Evolutionary conservation across 2,113 vertebrate genomes (phyloP).

Genomic region (Odontesthes bonariensis): DNA sequence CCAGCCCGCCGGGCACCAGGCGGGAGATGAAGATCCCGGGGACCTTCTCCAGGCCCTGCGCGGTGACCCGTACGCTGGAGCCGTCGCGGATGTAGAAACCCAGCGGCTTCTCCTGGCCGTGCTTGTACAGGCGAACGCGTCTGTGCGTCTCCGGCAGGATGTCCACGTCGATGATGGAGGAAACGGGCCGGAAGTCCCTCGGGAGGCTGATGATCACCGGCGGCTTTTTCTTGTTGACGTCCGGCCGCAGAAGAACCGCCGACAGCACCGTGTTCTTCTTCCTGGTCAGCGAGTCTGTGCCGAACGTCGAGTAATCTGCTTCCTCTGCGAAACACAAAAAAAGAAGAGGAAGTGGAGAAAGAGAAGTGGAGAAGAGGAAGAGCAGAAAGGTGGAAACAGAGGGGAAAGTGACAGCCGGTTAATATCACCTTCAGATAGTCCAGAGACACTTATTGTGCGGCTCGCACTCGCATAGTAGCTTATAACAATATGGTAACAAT

Average conservation of each 20-base stretch:
- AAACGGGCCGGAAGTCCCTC: conserved; percentile 95
- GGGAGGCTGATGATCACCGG: conserved; percentile 95
- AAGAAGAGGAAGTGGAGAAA: conserved; percentile 20
- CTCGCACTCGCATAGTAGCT: too few relatives aligned
- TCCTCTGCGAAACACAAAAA: conserved; percentile 86
- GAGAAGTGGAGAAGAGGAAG: conserved; percentile 17
- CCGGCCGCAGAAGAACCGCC: conserved; percentile 90
- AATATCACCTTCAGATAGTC: neutral
- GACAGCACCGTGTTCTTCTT: conserved; percentile 92
- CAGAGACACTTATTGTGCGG: too few relatives aligned
- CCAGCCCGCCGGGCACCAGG: conserved; percentile 94
- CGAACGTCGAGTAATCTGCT: conserved; percentile 95
- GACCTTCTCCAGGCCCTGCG: conserved; percentile 95
- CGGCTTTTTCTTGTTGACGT: conserved; percentile 90
- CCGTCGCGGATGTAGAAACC: conserved; percentile 98
- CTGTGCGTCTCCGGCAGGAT: conserved; percentile 96
- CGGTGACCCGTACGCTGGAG: conserved; percentile 93
- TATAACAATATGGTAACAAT: too few relatives aligned
- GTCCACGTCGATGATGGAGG: conserved; percentile 98
- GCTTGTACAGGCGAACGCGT: conserved; percentile 95
- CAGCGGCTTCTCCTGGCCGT: conserved; percentile 93
- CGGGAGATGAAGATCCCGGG: conserved; percentile 93
- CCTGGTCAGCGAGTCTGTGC: conserved; percentile 89
- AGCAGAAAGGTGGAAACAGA: neutral
- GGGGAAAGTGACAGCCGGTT: neutral